phyloP scores from a whole-genome alignment of 2,797 vertebrate species.

The Acrossocheilus fasciatus region DNA sequence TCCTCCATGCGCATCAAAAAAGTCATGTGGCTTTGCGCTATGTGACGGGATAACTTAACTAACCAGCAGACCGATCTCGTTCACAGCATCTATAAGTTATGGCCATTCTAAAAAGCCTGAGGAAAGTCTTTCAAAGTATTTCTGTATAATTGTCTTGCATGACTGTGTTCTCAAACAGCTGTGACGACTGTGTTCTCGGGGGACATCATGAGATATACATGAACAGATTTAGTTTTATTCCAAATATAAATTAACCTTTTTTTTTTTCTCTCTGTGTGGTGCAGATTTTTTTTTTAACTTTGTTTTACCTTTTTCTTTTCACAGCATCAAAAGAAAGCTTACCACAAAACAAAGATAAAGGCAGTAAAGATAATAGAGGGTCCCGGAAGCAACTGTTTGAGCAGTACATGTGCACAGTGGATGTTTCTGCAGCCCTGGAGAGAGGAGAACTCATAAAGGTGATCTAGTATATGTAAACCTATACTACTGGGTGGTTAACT shows the following conservation, averaged over 20 bases:
- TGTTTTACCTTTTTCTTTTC: constrained; percentile 56
- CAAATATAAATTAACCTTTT: neutral
- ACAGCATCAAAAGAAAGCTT: constrained; percentile 68
- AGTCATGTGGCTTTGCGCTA: too few relatives aligned
- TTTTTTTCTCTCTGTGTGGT: neutral
- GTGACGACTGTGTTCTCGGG: too few relatives aligned
- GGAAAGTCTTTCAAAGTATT: too few relatives aligned
- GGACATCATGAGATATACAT: neutral
- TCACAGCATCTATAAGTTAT: too few relatives aligned
- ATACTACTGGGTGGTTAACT: neutral
- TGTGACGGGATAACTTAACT: too few relatives aligned
- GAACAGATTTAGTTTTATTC: neutral
- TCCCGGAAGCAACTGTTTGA: constrained; percentile 90
- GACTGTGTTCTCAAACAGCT: too few relatives aligned
- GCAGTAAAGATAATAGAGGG: constrained; percentile 71
- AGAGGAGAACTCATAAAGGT: constrained; percentile 93
- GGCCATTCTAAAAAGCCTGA: too few relatives aligned
- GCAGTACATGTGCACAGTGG: constrained; percentile 85
- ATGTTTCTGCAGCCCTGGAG: constrained; percentile 90
- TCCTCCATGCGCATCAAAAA: too few relatives aligned
- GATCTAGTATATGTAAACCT: neutral
- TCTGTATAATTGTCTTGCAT: too few relatives aligned
- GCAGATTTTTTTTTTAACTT: neutral
- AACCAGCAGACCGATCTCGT: too few relatives aligned
- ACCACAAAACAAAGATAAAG: constrained; percentile 80